Base-by-base conservation (phyloP, 2,797 vertebrate species). In the Anabacerthia variegaticeps region DNA sequence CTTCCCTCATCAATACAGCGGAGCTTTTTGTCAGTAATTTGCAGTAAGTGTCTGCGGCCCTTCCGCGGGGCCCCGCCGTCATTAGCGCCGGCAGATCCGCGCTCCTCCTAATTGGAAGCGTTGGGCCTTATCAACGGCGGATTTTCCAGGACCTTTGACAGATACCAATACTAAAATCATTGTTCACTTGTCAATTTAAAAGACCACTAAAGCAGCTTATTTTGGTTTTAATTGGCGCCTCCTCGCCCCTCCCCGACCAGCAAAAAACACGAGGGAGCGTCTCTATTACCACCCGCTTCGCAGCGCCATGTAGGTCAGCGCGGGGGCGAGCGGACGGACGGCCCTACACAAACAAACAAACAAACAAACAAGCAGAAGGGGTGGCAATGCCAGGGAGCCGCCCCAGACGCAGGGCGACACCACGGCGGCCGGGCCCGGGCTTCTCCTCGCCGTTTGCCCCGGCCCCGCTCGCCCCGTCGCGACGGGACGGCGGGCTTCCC, bases 151-250 rank as follows among this genome's bases (percentile, higher is more conserved):
- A 99, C 99, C 99, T 99, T 99, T 99, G 99, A 99, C 99, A 99
- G 99, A 98, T 99, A 99, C 99, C 99, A 98, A 99, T 99, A 99
- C 98, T 98, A 99, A 99, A 99, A 99, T 99, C 99, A 99, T 99
- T 99, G 99, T 99, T 99, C 99, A 98, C 98, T 99, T 99, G 99
- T 99, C 99, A 99, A 99, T 99, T 99, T 99, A 99, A 99, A 99
- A 99, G 99, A 98, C 99, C 97, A 98, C 99, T 99, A 99, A 99
- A 99, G 98, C 98, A 98, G 98, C 98, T 99, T 98, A 98, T 99
- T 99, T 99, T 98, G 98, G 98, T 98, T 99, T 99, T 99, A 99
- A 99, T 99, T 99, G 99, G 98, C 98, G 98, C 98, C 98, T 98
- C 98, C 98, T 97, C 96, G 54, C 73, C 97, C 97, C 98, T 98